A percentile compares a stretch with the other conserved stretches of the same genome.
Conservation (phyloP, 2,113 vertebrate species). For the Chionodraco myersi region DNA sequence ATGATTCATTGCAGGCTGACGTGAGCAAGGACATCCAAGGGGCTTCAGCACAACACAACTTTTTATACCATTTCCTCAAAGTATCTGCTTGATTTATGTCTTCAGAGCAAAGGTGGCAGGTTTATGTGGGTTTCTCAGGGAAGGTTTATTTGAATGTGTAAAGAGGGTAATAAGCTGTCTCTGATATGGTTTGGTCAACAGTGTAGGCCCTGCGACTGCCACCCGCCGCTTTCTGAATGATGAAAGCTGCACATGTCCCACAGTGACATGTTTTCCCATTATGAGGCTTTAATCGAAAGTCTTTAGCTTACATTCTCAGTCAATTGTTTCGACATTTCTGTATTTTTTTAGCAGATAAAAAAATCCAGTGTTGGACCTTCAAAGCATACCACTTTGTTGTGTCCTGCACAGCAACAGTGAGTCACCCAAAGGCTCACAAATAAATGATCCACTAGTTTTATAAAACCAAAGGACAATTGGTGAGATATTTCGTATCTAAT, state of each 20-base stretch:
- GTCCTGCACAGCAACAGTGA: not conserved
- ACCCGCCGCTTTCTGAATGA: not conserved
- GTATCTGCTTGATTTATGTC: conserved; percentile 20
- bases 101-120: conserved; percentile 5
- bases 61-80: conserved; percentile 33
- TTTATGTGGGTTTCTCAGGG: conserved; percentile 9
- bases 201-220: not conserved
- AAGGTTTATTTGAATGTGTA: not conserved
- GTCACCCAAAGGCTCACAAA: conserved; percentile 39
- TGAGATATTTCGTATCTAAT: not conserved
- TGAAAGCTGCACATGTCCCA: not conserved
- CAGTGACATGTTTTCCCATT: not conserved
- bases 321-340: not conserved
- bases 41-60: conserved; percentile 42
- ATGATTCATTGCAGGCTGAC: conserved; percentile 78
- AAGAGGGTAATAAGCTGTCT: conserved; percentile 13
- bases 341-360: not conserved
- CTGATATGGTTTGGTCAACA: conserved; percentile 19
- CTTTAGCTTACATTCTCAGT: conserved; percentile 5
- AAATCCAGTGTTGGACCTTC: conserved; percentile 6
- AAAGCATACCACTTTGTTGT: conserved; percentile 3
- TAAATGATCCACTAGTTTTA: conserved; percentile 36
- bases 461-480: conserved; percentile 10
- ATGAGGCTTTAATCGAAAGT: not conserved
- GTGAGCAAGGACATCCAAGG: conserved; percentile 75